These are phyloP conservation scores for Ennomos quercinarius DNA, from an alignment of 2,888 invertebrate species.

Conservation along the genomic window DNA sequence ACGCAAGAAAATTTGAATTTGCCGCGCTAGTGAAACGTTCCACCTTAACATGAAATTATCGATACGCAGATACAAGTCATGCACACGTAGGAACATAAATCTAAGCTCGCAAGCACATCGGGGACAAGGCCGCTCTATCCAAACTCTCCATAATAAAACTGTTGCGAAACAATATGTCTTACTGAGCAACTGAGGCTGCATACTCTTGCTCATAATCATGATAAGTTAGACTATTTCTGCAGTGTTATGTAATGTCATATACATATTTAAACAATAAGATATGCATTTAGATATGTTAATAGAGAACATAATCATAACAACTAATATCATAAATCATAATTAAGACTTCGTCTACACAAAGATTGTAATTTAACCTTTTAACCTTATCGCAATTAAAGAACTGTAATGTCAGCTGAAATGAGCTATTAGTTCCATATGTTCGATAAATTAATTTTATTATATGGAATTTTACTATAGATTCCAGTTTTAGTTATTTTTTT, in stretches of 20 bases:
- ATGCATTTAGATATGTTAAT: not conserved
- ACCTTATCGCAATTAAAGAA: too few species aligned
- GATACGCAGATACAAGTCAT: slow-evolving; percentile 1
- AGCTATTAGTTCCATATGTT: too few species aligned
- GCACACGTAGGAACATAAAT: slow-evolving; percentile 23
- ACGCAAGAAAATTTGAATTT: too few species aligned
- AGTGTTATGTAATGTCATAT: not conserved
- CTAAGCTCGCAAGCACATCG: slow-evolving; percentile 51
- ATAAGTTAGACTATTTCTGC: slow-evolving; percentile 2
- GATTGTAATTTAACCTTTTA: too few species aligned
- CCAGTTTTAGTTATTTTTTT: too few species aligned
- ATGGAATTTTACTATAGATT: too few species aligned
- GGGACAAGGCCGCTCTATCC: slow-evolving; percentile 55
- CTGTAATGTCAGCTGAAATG: too few species aligned
- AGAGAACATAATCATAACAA: too few species aligned
- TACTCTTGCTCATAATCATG: slow-evolving; percentile 19
- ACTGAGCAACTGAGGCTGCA: slow-evolving; percentile 32
- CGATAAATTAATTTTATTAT: too few species aligned
- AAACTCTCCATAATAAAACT: slow-evolving; percentile 24
- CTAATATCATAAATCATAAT: too few species aligned
- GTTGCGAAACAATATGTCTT: slow-evolving; percentile 48
- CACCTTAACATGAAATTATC: not conserved
- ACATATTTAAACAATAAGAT: slow-evolving; percentile 6
- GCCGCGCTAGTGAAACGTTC: too few species aligned
- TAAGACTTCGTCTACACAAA: too few species aligned